Evolutionary conservation across 2,113 vertebrate genomes (phyloP), one percentile per base, ranked within the genome.

Genomic region (Thinocorus orbignyianus): DNA sequence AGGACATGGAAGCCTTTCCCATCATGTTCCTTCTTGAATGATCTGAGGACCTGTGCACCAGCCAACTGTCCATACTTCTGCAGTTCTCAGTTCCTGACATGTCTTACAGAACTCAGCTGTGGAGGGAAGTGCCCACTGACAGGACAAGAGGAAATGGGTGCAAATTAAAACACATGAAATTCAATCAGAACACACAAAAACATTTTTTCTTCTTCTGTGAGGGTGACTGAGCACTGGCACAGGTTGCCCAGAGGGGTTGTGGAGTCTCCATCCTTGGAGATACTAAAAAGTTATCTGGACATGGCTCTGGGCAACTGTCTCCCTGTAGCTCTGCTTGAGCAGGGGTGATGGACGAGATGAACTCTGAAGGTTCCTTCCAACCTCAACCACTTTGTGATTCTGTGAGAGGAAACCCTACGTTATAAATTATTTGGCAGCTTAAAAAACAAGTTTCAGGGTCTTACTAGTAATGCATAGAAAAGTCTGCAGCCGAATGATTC

Each of bases 181-280:
- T 64, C 15, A 58, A 22, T 31, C 6, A 62, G 26, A 57, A 58
- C 1, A 37, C 0, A 5, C 9, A 51, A 66, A 49, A 8, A 0
- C 2, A 7, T n/a, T 35, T 30, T 18, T 54, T 31, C 18, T 54
- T 13, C 28, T 57, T 3, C 19, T 64, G 23, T 49, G 24, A 64
- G 30, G 7, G 14, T 51, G 54, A 62, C 64, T 33, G 17, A 66
- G 19, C 35, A 39, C 17, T 33, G 57, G 28, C 30, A 61, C 33
- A n/a, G 35, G 41, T 9, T 72, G 35, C 31, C 35, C 20, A 58
- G n/a, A 37, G 7, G 41, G 6, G 9, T 6, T 62, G n/a, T 44
- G 20, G 23, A 64, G 13, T n/a, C 16, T 62, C 51, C 16, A 12
- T 18, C 26, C 39, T 22, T 44, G 17, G 25, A 52, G 44, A 33